Conservation (phyloP, 2,113 vertebrate genomes). For the Jaculus jaculus region DNA sequence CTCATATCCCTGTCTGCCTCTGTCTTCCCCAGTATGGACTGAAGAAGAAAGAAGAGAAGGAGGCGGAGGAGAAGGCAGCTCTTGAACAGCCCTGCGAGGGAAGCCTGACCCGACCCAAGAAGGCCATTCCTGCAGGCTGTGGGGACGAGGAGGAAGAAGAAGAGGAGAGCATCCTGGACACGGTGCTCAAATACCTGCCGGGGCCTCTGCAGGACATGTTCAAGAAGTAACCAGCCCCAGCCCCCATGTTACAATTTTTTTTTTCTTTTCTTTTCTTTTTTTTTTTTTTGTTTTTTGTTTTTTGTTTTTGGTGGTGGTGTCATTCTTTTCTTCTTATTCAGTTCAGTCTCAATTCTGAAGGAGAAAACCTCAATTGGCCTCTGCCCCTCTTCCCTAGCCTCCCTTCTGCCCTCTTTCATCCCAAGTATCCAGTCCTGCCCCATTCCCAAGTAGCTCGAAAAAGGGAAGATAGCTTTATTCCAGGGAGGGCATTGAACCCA, state of each 20-base stretch:
- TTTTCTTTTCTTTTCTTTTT: conserved; percentile 33
- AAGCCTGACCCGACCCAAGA: conserved; percentile 96
- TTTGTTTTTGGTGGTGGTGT: neutral
- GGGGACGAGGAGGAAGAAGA: conserved; percentile 95
- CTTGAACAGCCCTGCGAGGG: conserved; percentile 98
- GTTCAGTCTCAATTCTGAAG: conserved; percentile 74
- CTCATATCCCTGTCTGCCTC: neutral
- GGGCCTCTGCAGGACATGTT: conserved; percentile 99
- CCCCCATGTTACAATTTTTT: neutral
- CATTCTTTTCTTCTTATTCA: conserved; percentile 62
- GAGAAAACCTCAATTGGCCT: conserved; percentile 75
- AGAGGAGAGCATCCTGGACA: conserved; percentile 98
- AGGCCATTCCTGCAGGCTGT: conserved; percentile 95
- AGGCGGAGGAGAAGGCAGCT: conserved; percentile 97
- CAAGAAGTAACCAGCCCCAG: conserved; percentile 92
- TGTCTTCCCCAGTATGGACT: conserved; percentile 91
- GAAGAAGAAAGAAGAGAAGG: conserved; percentile 99
- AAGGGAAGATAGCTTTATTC: conserved; percentile 17
- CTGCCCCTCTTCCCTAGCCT: conserved; percentile 49
- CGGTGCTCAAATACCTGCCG: conserved; percentile 97
- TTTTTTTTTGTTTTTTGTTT: conserved; percentile 14
- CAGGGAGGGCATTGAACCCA: neutral
- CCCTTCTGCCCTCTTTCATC: neutral
- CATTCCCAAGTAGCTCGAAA: neutral
- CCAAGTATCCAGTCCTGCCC: neutral